A percentile compares a stretch with the other conserved stretches of the same genome.
These are phyloP conservation scores for Prunella strophiata DNA, from an alignment of 2,797 vertebrate species.

Conservation along the genomic window DNA sequence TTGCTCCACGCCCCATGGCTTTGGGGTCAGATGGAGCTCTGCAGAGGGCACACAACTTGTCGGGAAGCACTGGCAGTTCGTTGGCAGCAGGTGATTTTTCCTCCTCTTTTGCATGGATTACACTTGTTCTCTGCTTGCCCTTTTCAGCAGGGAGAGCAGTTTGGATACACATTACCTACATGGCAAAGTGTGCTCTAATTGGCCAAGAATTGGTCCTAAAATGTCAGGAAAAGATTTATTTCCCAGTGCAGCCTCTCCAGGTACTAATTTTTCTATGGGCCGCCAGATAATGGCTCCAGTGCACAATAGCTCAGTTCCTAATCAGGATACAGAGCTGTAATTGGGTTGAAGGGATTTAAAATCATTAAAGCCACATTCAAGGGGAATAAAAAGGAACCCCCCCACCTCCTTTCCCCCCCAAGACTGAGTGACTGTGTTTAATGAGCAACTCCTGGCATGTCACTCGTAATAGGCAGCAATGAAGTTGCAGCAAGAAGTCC, in stretches of 20 bases:
- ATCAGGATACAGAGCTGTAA: conserved; percentile 78
- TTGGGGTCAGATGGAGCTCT: neutral
- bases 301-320: conserved; percentile 79
- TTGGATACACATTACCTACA: conserved; percentile 72
- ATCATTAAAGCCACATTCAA: conserved; percentile 80
- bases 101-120: conserved; percentile 35
- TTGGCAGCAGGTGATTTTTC: neutral
- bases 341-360: conserved; percentile 84
- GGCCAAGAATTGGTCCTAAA: conserved; percentile 78
- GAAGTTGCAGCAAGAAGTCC: conserved; percentile 2
- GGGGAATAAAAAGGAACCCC: conserved; percentile 74
- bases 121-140: conserved; percentile 60
- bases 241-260: conserved; percentile 75
- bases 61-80: neutral
- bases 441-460: conserved; percentile 75
- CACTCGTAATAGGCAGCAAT: conserved; percentile 65
- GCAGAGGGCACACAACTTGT: neutral
- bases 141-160: conserved; percentile 74
- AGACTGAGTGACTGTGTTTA: conserved; percentile 77
- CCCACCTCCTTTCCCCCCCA: conserved; percentile 12
- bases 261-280: conserved; percentile 82
- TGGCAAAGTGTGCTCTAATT: conserved; percentile 79
- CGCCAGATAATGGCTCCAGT: conserved; percentile 74
- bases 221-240: conserved; percentile 83
- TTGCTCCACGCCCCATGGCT: neutral